Conservation (phyloP, 2,113 vertebrate genomes). For the rat (Rattus norvegicus) region GRCr8 NC_086039.1:74493001-74493500, state of each 20-base stretch:
- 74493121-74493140: conserved; percentile 84
- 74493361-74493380: not conserved
- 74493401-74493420: conserved; percentile 35
- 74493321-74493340: conserved; percentile 11
- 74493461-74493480: not conserved
- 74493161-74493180: conserved; percentile 83
- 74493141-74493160: conserved; percentile 83
- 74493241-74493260: conserved; percentile 78
- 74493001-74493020: conserved; percentile 49
- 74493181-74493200: conserved; percentile 86
- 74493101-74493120: conserved; percentile 84
- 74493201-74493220: conserved; percentile 83
- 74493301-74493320: conserved; percentile 67
- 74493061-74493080: conserved; percentile 74
- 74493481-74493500: conserved; percentile 30
- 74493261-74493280: conserved; percentile 69
- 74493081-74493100: conserved; percentile 83
- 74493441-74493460: conserved; percentile 47
- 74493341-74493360: not conserved
- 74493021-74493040: conserved; percentile 70
- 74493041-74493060: conserved; percentile 52
- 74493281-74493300: conserved; percentile 61
- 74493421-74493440: conserved; percentile 47
- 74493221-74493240: conserved; percentile 85
- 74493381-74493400: not conserved